phyloP scores from a whole-genome alignment of 2,113 vertebrate species.

The Actenoides lindsayi region DNA sequence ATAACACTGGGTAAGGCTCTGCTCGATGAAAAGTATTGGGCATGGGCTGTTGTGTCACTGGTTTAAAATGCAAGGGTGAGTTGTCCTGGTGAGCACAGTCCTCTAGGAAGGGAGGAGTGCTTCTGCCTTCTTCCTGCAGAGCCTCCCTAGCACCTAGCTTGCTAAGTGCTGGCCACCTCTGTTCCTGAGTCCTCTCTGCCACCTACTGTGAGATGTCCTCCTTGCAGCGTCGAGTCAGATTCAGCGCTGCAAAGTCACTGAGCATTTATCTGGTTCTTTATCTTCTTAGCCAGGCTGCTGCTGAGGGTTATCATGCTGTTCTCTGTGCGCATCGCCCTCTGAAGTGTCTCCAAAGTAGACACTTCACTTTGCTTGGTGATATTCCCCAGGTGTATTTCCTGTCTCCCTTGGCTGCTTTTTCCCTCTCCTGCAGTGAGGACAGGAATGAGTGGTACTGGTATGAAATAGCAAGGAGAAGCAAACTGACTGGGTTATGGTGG shows the following conservation, averaged over 20 bases:
- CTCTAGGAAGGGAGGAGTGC: background rate
- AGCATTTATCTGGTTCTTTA: background rate
- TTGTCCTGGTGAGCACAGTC: background rate
- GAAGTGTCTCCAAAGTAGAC: background rate
- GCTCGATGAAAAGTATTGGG: fast-evolving
- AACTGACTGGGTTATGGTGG: background rate
- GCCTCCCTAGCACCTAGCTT: background rate
- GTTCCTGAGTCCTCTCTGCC: background rate
- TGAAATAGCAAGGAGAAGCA: fast-evolving
- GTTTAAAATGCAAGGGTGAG: background rate
- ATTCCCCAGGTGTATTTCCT: background rate
- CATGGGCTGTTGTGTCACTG: background rate
- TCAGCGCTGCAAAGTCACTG: background rate
- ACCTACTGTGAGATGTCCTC: background rate
- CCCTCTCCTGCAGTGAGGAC: background rate
- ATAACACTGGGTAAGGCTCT: background rate
- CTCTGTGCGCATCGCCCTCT: background rate
- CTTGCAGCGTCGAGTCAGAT: too few species aligned
- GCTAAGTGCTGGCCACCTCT: fast-evolving
- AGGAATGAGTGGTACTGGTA: background rate
- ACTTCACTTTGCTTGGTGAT: background rate
- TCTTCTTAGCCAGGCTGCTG: background rate
- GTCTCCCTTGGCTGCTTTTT: background rate
- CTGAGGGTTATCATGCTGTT: background rate
- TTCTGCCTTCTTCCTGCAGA: background rate